These are phyloP conservation scores for Tolypeutes matacus DNA, from an alignment of 2,797 vertebrate species.

Conservation along the genomic window DNA sequence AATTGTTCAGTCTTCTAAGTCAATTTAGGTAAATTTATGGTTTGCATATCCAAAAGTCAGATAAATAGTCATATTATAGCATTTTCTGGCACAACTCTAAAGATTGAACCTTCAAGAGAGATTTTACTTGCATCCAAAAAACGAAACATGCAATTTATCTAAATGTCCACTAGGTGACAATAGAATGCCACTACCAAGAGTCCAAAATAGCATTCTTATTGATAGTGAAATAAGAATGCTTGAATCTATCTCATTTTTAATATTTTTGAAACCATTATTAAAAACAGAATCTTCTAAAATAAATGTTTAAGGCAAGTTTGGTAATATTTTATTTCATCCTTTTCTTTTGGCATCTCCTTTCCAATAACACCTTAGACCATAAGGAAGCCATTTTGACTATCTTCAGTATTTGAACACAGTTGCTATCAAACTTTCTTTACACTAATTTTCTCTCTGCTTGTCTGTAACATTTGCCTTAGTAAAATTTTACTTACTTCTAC, in stretches of 20 bases:
- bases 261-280: background rate
- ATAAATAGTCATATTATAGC: background rate
- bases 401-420: background rate
- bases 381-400: background rate
- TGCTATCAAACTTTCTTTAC: background rate
- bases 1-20: slow-evolving; percentile 37
- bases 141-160: slow-evolving; percentile 27
- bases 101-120: slow-evolving; percentile 13
- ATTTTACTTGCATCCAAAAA: slow-evolving; percentile 48
- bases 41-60: slow-evolving; percentile 26
- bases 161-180: background rate
- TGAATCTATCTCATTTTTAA: background rate
- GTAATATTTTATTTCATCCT: background rate
- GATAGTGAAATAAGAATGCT: background rate
- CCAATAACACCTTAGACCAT: background rate
- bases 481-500: background rate
- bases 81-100: slow-evolving; percentile 27
- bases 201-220: background rate
- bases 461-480: background rate
- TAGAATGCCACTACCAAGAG: background rate
- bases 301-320: background rate
- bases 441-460: background rate
- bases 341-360: background rate
- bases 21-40: slow-evolving; percentile 35
- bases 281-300: background rate